Evolutionary conservation across 2,797 vertebrate genomes (phyloP), one percentile per base, ranked within the genome.

Genomic region (Enteromius anoplus): DNA sequence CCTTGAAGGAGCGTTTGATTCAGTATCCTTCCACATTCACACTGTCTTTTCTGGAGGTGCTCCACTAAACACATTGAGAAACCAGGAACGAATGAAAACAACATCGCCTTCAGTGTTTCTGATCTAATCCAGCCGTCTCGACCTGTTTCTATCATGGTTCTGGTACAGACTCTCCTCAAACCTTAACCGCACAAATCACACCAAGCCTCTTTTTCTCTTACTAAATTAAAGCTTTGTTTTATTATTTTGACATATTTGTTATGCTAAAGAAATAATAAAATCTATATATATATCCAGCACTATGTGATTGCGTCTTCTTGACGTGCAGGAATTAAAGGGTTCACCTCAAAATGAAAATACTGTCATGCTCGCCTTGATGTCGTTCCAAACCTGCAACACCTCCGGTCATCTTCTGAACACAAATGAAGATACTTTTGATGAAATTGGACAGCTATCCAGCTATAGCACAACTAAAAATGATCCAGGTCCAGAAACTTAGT

Each of bases 231-330:
- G 82, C 85, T 90, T 78, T 92, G 85, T 93, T 93, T 91, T 69
- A 77, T 85, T 88, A 79, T 89, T 89, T 86, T 89, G 81, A 88
- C 84, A 73, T 60, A 90, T 91, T 91, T 94, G 92, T 92, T 93
- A 92, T 94, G 93, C 92, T 93, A 91, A 92, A 91, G 86, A 92
- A 92, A 92, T 90, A 94, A 93, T 91, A 93, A 93, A 92, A 93
- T 92, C 89, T 87, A 91, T 92, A 89, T 93, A 83, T 86, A 92
- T 32, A 93, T 94, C 90, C 91, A 93, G 90, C 92, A 87, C 78
- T 82, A 76, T 77, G 88, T 89, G 88, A 89, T 91, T 87, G 78
- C 84, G 81, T 85, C 88, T 86, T 94, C 90, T 93, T 95, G 70
- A 66, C 3, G 34, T 10, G 49, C 32, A 29, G 8, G 3, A 42